Conservation (phyloP, 2,113 vertebrate species). For the Rhinoderma darwinii region DNA sequence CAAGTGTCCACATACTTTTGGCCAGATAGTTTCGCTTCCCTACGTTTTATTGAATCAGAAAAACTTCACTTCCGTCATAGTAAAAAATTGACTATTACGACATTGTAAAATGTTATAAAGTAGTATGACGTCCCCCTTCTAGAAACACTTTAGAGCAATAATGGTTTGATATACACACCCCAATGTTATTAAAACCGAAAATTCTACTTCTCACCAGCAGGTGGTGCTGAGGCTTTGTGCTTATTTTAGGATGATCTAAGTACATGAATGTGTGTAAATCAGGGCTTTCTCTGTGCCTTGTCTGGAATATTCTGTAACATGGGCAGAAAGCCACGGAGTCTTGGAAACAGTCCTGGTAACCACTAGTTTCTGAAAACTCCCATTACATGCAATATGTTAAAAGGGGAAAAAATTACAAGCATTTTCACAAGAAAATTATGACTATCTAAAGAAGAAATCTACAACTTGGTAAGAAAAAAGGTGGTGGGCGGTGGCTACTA, state of each 20-base stretch:
- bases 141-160: constrained; percentile 21
- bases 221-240: constrained; percentile 14
- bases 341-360: constrained; percentile 36
- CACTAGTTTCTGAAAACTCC: constrained; percentile 34
- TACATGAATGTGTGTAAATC: constrained; percentile 15
- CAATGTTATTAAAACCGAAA: not conserved
- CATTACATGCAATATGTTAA: constrained; percentile 18
- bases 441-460: not conserved
- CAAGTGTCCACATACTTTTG: no score
- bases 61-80: not conserved
- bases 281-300: constrained; percentile 37
- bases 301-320: constrained; percentile 49
- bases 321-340: constrained; percentile 36
- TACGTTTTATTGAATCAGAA: not conserved
- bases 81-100: not conserved
- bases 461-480: constrained; percentile 2
- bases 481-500: constrained; percentile 11
- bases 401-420: constrained; percentile 31
- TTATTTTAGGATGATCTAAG: not conserved
- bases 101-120: not conserved
- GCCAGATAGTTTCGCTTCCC: no score
- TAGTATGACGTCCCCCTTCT: constrained; percentile 6
- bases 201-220: not conserved
- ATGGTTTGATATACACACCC: not conserved
- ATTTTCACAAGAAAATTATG: constrained; percentile 11